A percentile compares a stretch with the other conserved stretches of the same genome.
Conservation (phyloP, 2,888 invertebrate genomes). For the Ametastegia equiseti region DNA sequence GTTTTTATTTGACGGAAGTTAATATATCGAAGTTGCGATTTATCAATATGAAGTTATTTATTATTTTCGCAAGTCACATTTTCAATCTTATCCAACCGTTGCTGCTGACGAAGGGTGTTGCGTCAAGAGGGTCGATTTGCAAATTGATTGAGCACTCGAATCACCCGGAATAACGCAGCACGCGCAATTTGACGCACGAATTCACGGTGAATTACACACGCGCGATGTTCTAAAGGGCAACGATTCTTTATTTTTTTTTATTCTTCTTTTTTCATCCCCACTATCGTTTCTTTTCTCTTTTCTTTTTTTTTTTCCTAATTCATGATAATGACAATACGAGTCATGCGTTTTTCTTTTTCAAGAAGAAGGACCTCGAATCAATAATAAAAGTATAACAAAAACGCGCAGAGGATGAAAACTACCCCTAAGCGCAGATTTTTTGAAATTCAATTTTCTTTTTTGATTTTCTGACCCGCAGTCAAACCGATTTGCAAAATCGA, state of each 20-base stretch:
- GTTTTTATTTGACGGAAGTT: no score
- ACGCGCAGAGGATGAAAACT: no score
- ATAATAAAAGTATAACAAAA: neutral
- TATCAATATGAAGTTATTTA: neutral
- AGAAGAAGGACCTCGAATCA: neutral
- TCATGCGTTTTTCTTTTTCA: neutral
- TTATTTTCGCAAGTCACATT: constrained; percentile 25
- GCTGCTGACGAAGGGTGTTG: no score
- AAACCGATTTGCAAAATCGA: constrained; percentile 91
- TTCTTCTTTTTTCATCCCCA: neutral
- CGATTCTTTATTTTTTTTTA: constrained; percentile 22
- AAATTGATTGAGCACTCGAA: constrained; percentile 42
- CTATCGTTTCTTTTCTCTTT: neutral
- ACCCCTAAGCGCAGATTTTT: no score
- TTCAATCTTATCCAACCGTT: neutral
- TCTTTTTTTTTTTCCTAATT: neutral
- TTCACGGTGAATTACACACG: constrained; percentile 24
- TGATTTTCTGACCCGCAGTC: constrained; percentile 78
- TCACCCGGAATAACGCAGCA: constrained; percentile 25
- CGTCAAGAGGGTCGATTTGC: constrained; percentile 31
- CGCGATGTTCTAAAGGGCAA: neutral
- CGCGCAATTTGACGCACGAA: constrained; percentile 33
- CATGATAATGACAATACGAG: neutral
- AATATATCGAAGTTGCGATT: no score
- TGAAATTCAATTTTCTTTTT: constrained; percentile 53